These are phyloP conservation scores for Cephalopachus bancanus DNA, from an alignment of 2,797 vertebrate species.

Conservation along the genomic window DNA sequence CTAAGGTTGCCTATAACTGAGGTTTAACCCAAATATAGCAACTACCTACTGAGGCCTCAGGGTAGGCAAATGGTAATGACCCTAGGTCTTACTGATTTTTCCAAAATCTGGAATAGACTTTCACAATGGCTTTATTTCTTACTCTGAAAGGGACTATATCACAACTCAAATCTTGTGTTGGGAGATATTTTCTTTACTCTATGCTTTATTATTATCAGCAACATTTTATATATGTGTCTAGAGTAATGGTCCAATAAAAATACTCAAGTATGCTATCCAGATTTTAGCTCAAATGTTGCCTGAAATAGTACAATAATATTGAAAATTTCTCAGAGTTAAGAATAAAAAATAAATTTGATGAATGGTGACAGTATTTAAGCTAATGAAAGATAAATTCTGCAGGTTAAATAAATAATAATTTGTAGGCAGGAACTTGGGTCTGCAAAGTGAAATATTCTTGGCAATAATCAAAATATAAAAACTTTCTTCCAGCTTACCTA, in stretches of 20 bases:
- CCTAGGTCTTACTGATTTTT: background rate
- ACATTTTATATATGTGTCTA: background rate
- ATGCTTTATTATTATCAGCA: background rate
- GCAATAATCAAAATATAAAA: slow-evolving; percentile 41
- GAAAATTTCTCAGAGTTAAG: background rate
- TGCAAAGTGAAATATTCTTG: background rate
- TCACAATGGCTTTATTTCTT: background rate
- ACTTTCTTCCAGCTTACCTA: background rate
- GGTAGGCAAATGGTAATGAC: background rate
- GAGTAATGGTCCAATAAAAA: background rate
- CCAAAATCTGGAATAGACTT: background rate
- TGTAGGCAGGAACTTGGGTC: background rate
- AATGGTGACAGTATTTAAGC: background rate
- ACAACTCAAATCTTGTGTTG: background rate
- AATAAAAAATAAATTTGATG: slow-evolving; percentile 12
- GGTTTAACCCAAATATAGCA: background rate
- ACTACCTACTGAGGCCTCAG: background rate
- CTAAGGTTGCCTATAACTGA: background rate
- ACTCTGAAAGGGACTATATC: background rate
- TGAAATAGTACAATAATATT: slow-evolving; percentile 35
- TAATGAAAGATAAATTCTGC: background rate
- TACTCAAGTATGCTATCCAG: background rate
- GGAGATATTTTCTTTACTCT: background rate
- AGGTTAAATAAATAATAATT: background rate
- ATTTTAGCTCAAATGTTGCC: background rate